These are phyloP conservation scores for Colossoma macropomum DNA, from an alignment of 2,113 vertebrate species.

Conservation along the genomic window DNA sequence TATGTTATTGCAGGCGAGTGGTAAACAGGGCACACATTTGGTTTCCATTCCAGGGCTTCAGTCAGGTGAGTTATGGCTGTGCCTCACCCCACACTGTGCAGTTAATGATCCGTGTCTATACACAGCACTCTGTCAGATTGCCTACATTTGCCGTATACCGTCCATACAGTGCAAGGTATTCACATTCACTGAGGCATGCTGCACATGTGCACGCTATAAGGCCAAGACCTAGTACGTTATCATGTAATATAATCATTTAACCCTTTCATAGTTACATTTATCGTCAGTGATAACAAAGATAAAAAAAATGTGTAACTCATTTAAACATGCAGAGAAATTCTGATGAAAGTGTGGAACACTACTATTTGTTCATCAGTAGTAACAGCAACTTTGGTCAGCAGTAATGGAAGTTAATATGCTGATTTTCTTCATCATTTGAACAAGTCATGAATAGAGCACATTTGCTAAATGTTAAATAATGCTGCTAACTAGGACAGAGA, in stretches of 20 bases:
- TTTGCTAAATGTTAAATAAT: too few relatives aligned
- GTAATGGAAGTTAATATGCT: too few relatives aligned
- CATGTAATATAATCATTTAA: not conserved
- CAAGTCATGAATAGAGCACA: too few relatives aligned
- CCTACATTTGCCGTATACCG: slow-evolving; percentile 27
- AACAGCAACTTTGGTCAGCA: too few relatives aligned
- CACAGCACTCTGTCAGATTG: slow-evolving; percentile 46
- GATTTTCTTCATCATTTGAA: too few relatives aligned
- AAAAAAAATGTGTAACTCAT: not conserved
- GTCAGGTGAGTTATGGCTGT: slow-evolving; percentile 46
- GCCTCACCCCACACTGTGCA: slow-evolving; percentile 42
- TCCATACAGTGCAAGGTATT: slow-evolving; percentile 14
- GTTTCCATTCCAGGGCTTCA: slow-evolving; percentile 34
- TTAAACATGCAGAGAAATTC: not conserved
- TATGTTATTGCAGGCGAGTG: slow-evolving; percentile 20
- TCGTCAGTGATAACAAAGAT: too few relatives aligned
- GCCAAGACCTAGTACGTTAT: not conserved
- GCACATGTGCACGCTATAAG: not conserved
- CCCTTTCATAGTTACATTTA: too few relatives aligned
- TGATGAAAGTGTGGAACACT: too few relatives aligned
- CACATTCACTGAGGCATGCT: not conserved
- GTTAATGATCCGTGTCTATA: slow-evolving; percentile 52
- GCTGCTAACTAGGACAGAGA: too few relatives aligned
- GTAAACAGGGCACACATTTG: slow-evolving; percentile 42
- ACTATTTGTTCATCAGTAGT: too few relatives aligned